Percentiles rank a stretch among this genome's conserved stretches.
Evolutionary conservation across 2,113 vertebrate genomes (phyloP).

Genomic region (Tyto alba): DNA sequence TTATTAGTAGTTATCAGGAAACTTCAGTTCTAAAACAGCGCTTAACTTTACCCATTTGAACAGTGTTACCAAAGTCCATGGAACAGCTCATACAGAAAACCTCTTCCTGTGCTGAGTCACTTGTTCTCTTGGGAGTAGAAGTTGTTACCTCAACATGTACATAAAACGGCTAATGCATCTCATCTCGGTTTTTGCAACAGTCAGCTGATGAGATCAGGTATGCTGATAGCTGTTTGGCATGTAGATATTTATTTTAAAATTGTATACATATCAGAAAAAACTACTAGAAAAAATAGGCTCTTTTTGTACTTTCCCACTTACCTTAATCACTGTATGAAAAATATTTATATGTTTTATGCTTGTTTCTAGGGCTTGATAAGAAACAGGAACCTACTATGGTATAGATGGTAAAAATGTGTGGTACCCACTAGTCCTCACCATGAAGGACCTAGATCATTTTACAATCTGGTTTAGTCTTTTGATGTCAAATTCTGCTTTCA

Average conservation of each 20-base stretch:
- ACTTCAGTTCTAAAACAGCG: not conserved
- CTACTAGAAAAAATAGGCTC: not conserved
- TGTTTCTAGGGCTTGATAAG: not conserved
- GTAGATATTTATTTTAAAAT: not conserved
- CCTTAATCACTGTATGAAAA: not conserved
- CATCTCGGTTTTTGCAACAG: not conserved
- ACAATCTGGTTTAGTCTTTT: not conserved
- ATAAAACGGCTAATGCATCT: not conserved
- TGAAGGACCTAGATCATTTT: not conserved
- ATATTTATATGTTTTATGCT: not conserved
- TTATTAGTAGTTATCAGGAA: not conserved
- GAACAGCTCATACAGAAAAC: not conserved
- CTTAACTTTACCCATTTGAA: not conserved
- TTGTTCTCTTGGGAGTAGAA: not conserved
- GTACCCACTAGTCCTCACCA: not conserved
- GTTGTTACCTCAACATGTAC: not conserved
- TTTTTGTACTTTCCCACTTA: not conserved
- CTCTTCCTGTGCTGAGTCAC: not conserved
- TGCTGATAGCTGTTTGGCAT: not conserved
- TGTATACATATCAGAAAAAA: not conserved
- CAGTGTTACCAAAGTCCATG: not conserved
- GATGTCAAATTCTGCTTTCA: not conserved
- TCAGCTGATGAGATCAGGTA: fast-evolving
- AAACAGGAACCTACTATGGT: not conserved
- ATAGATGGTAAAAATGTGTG: not conserved